Evolutionary conservation across 2,113 vertebrate genomes (phyloP), one percentile per base, ranked within the genome.

Genomic region (Rhinopomastus cyanomelas): DNA sequence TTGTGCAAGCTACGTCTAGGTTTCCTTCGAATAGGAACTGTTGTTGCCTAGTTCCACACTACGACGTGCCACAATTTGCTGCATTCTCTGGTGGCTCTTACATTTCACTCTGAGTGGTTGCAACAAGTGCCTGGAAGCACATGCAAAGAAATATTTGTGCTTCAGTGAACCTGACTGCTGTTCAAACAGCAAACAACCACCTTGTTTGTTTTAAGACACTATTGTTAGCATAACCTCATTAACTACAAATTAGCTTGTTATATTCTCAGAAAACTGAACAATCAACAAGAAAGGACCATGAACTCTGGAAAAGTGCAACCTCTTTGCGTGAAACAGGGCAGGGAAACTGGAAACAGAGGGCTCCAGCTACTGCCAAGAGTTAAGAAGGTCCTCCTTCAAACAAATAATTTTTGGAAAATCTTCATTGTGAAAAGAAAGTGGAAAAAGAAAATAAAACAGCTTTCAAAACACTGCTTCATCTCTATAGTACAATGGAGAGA

Each of bases 171-270:
- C 76, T 79, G 59, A 81, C 65, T 95, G 39, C 81, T 89, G 62
- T 87, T 87, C 87, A 95, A 93, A 88, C 59, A 93, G 68, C 84
- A 94, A 79, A 30, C 36, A 79, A 72, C 53, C 32, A 46, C 5
- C 7, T 16, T 90, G 78, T 94, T 94, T 86, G 77, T 66, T 93
- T 94, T 87, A 88, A 75, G 74, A 92, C 55, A 34, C 57, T 87
- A 61, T 73, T 88, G 84, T 90, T 92, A 90, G 46, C 62, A 26
- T 85, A 66, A 76, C 74, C 71, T 32, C 81, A 95, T 92, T 92
- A 93, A 72, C 78, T 85, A 68, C 84, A 92, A 66, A 93, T 94
- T 90, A 88, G 57, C 55, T 76, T 87, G 46, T 88, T 93, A 57
- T 29, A 32, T 84, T 92, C 84, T 88, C 89, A 85, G 87, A 92